These are phyloP conservation scores for Coelopa frigida DNA, from an alignment of 1,140 invertebrate species.

Conservation along the genomic window DNA sequence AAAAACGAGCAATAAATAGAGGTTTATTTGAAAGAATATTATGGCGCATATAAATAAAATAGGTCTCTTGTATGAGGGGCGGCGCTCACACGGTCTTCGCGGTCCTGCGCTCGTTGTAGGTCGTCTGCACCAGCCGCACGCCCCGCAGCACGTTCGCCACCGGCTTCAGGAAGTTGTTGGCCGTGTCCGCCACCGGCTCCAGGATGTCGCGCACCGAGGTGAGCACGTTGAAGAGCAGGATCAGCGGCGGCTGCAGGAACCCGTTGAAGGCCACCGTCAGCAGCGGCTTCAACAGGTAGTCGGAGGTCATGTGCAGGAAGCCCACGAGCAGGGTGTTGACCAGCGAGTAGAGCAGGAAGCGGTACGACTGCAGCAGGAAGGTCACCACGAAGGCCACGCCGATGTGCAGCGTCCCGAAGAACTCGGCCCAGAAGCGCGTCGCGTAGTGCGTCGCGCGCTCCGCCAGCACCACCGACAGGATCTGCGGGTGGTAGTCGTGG, in stretches of 20 bases:
- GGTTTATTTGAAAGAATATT: too few species aligned
- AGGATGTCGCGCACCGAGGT: constrained; percentile 55
- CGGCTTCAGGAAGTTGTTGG: constrained; percentile 31
- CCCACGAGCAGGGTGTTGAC: constrained; percentile 54
- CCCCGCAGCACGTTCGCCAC: constrained; percentile 26
- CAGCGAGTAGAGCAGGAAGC: constrained; percentile 52
- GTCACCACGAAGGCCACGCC: constrained; percentile 53
- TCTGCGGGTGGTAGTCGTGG: constrained; percentile 53
- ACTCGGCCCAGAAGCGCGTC: constrained; percentile 59
- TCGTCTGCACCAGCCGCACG: constrained; percentile 28
- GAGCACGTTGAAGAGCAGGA: constrained; percentile 54
- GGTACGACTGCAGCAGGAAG: constrained; percentile 53
- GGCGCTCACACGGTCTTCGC: constrained; percentile 4
- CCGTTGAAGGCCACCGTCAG: constrained; percentile 59
- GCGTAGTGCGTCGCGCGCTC: constrained; percentile 53
- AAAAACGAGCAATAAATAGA: too few species aligned
- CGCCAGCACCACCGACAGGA: constrained; percentile 50
- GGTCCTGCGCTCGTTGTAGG: constrained; percentile 17
- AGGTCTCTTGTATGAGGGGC: too few species aligned
- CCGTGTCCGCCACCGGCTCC: constrained; percentile 50
- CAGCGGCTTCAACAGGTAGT: constrained; percentile 59
- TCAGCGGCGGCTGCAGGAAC: constrained; percentile 55
- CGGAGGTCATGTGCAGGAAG: constrained; percentile 54
- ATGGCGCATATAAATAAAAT: too few species aligned
- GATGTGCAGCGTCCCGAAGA: constrained; percentile 57